phyloP scores from a whole-genome alignment of 2,888 invertebrate genomes.

The Drosophila setosimentum region DNA sequence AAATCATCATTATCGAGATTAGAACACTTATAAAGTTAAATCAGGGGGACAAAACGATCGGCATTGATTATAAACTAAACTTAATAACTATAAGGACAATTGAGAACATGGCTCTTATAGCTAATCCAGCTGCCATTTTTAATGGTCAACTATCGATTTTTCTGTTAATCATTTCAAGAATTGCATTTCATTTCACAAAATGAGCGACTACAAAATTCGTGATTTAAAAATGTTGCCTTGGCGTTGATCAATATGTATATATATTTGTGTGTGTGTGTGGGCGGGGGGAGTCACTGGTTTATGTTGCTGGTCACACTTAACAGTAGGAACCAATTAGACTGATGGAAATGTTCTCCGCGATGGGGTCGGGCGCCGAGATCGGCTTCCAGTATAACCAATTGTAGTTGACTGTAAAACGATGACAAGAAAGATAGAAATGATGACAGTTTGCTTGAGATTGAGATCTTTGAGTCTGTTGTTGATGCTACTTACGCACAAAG shows the following conservation, averaged over 20 bases:
- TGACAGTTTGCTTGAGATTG: neutral
- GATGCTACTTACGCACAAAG: constrained; percentile 90
- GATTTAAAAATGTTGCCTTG: constrained; percentile 24
- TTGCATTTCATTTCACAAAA: constrained; percentile 11
- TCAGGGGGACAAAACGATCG: constrained; percentile 8
- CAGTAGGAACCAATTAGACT: constrained; percentile 90
- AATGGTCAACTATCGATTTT: constrained; percentile 29
- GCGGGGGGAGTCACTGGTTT: too few relatives aligned
- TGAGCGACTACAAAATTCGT: constrained; percentile 37
- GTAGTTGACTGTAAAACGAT: constrained; percentile 88
- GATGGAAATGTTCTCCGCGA: constrained; percentile 87
- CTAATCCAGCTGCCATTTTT: constrained; percentile 39
- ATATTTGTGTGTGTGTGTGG: neutral
- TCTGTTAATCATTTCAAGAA: neutral
- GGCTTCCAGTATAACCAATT: constrained; percentile 93
- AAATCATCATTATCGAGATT: neutral
- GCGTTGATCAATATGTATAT: neutral
- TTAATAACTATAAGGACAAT: constrained; percentile 39
- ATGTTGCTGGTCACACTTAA: constrained; percentile 73
- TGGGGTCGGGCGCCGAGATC: constrained; percentile 88
- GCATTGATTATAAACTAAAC: constrained; percentile 21
- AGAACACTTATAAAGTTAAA: constrained; percentile 29
- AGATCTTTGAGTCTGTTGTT: neutral
- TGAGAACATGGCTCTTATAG: constrained; percentile 29
- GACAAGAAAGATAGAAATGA: neutral